These are phyloP conservation scores for Progne subis DNA, from an alignment of 2,113 vertebrate genomes.

Conservation along the genomic window DNA sequence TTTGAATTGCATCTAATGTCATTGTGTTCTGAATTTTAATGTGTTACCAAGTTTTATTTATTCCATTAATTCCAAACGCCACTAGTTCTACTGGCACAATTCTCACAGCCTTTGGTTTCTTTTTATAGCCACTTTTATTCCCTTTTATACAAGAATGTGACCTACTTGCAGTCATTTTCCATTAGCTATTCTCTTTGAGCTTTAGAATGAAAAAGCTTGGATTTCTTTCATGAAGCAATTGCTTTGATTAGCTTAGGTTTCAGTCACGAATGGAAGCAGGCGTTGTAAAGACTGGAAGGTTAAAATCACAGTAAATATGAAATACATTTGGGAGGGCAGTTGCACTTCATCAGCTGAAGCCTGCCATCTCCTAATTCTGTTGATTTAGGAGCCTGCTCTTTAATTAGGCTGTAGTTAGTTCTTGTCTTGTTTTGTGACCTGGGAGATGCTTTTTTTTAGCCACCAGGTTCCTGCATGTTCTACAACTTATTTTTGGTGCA, in stretches of 20 bases:
- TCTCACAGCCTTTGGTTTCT: conserved; percentile 37
- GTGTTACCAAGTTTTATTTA: conserved; percentile 7
- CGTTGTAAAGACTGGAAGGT: neutral
- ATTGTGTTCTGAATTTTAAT: conserved; percentile 38
- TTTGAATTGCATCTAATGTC: neutral
- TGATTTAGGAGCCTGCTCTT: neutral
- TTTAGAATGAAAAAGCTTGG: neutral
- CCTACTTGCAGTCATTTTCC: conserved; percentile 48
- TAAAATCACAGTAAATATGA: neutral
- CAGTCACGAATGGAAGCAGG: neutral
- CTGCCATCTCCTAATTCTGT: neutral
- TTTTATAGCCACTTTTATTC: conserved; percentile 42
- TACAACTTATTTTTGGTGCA: neutral
- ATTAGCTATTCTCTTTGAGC: conserved; percentile 46
- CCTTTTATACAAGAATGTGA: conserved; percentile 46
- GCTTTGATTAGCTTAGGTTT: conserved; percentile 30
- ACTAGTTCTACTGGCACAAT: conserved; percentile 29
- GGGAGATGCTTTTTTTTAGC: neutral
- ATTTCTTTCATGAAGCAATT: neutral
- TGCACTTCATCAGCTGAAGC: neutral
- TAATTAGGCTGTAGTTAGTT: neutral
- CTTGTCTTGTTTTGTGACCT: neutral
- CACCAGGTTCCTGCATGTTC: neutral
- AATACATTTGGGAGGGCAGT: neutral
- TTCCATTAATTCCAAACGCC: conserved; percentile 2